These are phyloP conservation scores for Triops longicaudatus DNA, from an alignment of 1,140 invertebrate genomes.

Conservation along the genomic window DNA sequence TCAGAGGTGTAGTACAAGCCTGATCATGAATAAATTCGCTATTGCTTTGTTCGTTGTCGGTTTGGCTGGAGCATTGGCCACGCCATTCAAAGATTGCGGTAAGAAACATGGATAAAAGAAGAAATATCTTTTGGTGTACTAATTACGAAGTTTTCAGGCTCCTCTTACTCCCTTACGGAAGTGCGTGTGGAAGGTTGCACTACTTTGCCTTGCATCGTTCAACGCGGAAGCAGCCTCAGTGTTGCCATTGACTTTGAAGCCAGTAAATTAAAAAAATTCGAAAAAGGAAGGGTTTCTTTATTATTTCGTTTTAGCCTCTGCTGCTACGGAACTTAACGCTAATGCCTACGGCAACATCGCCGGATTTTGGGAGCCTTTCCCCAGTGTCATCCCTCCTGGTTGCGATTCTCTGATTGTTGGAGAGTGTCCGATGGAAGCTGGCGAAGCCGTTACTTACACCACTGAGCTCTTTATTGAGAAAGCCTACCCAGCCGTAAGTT, in stretches of 20 bases:
- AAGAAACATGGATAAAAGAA: not conserved
- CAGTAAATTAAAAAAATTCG: constrained; percentile 25
- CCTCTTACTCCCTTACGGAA: not conserved
- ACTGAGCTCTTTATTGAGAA: not conserved
- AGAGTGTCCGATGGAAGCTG: constrained; percentile 19
- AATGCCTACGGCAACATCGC: not conserved
- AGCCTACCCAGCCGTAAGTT: constrained; percentile 20
- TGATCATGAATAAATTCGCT: constrained; percentile 1
- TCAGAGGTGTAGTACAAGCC: not conserved
- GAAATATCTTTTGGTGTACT: not conserved
- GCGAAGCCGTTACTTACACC: constrained; percentile 13
- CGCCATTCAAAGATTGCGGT: not conserved
- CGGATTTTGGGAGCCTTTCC: constrained; percentile 6
- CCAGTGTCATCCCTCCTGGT: constrained; percentile 23
- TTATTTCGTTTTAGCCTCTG: not conserved
- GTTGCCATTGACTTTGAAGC: constrained; percentile 31
- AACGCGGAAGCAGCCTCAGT: constrained; percentile 31
- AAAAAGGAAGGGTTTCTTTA: not conserved
- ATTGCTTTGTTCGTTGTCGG: not conserved
- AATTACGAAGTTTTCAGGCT: constrained; percentile 1
- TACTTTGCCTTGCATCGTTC: constrained; percentile 29
- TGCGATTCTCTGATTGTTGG: constrained; percentile 19
- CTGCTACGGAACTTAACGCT: not conserved
- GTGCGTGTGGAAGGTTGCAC: constrained; percentile 26
- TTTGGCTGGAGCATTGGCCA: not conserved